Percentiles rank a stretch among this genome's conserved stretches.
Conservation (phyloP, 2,888 invertebrate species). For the Ophion ventricosus region DNA sequence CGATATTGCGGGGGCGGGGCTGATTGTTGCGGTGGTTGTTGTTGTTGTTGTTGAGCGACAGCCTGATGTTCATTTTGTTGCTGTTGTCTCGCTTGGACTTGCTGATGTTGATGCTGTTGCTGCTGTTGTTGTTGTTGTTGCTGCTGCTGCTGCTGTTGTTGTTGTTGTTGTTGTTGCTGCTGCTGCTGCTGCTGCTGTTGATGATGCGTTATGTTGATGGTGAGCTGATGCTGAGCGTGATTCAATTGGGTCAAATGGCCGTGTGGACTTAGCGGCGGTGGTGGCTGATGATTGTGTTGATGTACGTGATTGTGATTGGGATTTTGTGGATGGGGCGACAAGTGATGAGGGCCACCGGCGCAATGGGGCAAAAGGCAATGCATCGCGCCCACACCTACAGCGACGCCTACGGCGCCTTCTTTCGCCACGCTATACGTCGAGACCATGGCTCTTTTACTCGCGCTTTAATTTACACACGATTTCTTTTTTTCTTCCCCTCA, state of each 20-base stretch:
- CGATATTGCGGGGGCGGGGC: slow-evolving; percentile 78
- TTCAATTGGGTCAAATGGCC: slow-evolving; percentile 78
- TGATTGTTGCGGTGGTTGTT: slow-evolving; percentile 48
- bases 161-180: slow-evolving; percentile 74
- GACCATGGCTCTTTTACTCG: too few relatives aligned
- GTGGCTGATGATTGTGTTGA: slow-evolving; percentile 78
- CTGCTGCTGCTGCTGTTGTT: slow-evolving; percentile 66
- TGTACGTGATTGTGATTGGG: slow-evolving; percentile 80
- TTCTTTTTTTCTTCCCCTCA: too few relatives aligned
- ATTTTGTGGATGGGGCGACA: slow-evolving; percentile 79
- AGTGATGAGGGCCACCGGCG: slow-evolving; percentile 76
- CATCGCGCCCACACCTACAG: slow-evolving; percentile 78
- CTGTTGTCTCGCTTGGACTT: slow-evolving; percentile 52
- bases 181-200: slow-evolving; percentile 77
- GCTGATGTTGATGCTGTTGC: slow-evolving; percentile 50
- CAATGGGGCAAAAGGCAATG: slow-evolving; percentile 71
- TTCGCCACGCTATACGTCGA: slow-evolving; percentile 80
- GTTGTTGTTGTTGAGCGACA: slow-evolving; percentile 57
- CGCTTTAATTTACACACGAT: too few relatives aligned
- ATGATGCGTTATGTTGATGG: slow-evolving; percentile 77
- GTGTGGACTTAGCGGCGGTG: slow-evolving; percentile 77
- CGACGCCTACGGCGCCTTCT: slow-evolving; percentile 80
- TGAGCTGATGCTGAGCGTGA: slow-evolving; percentile 78
- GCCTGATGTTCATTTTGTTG: slow-evolving; percentile 74
- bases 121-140: slow-evolving; percentile 74